Evolutionary conservation across 2,113 vertebrate genomes (phyloP).

Genomic region (Takifugu flavidus): DNA sequence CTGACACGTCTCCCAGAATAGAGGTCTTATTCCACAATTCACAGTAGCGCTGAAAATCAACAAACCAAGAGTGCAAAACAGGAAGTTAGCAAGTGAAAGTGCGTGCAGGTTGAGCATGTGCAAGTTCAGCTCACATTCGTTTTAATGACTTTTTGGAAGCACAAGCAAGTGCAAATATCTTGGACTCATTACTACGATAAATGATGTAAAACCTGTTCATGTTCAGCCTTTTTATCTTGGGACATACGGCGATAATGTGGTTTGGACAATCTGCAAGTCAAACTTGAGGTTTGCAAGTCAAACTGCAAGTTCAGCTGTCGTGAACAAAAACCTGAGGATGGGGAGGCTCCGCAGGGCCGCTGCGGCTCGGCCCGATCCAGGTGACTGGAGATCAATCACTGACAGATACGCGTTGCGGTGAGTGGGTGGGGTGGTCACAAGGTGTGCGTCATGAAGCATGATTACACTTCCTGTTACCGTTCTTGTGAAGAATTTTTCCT

Average conservation of each 20-base stretch:
- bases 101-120: not conserved
- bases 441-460: slow-evolving; percentile 23
- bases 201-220: slow-evolving; percentile 1
- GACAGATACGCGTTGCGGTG: not conserved
- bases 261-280: slow-evolving; percentile 18
- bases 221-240: slow-evolving; percentile 25
- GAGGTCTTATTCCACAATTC: slow-evolving; percentile 26
- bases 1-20: slow-evolving; percentile 61
- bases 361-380: too few relatives aligned
- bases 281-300: slow-evolving; percentile 32
- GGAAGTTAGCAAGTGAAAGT: slow-evolving; percentile 24
- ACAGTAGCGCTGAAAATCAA: slow-evolving; percentile 20
- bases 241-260: slow-evolving; percentile 31
- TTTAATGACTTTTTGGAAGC: too few relatives aligned
- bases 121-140: too few relatives aligned
- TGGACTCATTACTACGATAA: too few relatives aligned
- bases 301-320: slow-evolving; percentile 29
- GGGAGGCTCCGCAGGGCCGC: not conserved
- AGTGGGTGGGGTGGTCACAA: slow-evolving; percentile 1
- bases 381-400: not conserved
- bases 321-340: slow-evolving; percentile 20
- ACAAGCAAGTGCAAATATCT: too few relatives aligned
- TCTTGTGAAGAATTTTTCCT: slow-evolving; percentile 15
- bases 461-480: slow-evolving; percentile 40
- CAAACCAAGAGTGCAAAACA: slow-evolving; percentile 6